A percentile compares a stretch with the other conserved stretches of the same genome.
These are phyloP conservation scores for Tiliacea citrago DNA, from an alignment of 2,888 invertebrate genomes.

Conservation along the genomic window DNA sequence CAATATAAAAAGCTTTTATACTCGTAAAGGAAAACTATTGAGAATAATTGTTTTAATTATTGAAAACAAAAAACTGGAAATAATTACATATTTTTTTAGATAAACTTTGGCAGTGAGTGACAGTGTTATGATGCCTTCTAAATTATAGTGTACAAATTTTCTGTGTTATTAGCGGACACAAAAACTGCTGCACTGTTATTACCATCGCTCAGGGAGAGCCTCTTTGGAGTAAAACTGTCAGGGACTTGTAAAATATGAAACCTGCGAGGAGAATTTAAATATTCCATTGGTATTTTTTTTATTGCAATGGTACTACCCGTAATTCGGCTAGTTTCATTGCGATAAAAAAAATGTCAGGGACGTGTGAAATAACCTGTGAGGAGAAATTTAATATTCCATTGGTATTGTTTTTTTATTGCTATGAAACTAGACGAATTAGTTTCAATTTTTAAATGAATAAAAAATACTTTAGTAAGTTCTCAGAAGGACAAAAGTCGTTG, in stretches of 20 bases:
- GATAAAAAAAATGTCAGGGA: too few species aligned
- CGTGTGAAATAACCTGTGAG: too few species aligned
- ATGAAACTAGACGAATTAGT: too few species aligned
- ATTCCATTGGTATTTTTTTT: not conserved
- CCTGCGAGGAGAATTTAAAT: not conserved
- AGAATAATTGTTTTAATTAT: too few species aligned
- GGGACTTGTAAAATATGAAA: not conserved
- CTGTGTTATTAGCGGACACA: not conserved
- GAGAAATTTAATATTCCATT: too few species aligned
- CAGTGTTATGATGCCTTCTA: not conserved
- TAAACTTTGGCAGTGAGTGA: not conserved
- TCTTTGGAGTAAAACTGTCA: too few species aligned
- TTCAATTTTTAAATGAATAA: too few species aligned
- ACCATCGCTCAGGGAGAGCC: not conserved
- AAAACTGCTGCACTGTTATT: not conserved
- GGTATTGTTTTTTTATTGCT: too few species aligned
- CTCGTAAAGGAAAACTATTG: too few species aligned
- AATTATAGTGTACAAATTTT: not conserved
- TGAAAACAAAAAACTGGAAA: too few species aligned
- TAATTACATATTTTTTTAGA: not conserved
- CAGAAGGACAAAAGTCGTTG: not conserved
- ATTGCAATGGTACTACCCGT: too few species aligned
- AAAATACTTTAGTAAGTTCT: not conserved
- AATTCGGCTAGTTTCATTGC: too few species aligned
- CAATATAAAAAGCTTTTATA: not conserved